Conservation (phyloP, 2,113 vertebrate species). For the Perca schrenkii region DNA sequence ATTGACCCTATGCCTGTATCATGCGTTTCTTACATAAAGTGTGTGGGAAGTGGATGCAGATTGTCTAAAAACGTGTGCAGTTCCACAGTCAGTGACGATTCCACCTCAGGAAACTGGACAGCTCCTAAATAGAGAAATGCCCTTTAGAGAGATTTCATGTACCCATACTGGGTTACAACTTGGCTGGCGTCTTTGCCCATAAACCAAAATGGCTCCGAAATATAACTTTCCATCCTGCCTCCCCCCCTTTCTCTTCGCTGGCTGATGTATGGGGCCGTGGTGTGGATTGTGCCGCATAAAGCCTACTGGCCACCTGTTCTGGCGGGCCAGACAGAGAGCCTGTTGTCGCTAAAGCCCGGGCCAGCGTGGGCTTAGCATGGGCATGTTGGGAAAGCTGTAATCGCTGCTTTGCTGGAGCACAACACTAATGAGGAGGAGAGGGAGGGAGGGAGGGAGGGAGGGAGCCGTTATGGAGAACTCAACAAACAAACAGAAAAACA, state of each 20-base stretch:
- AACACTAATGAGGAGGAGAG: constrained; percentile 36
- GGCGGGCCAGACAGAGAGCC: constrained; percentile 50
- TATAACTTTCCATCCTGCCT: constrained; percentile 17
- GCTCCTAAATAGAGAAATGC: background rate
- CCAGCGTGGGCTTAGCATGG: constrained; percentile 44
- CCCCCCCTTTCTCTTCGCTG: constrained; percentile 1
- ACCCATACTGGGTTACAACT: constrained; percentile 5
- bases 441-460: background rate
- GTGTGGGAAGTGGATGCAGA: background rate
- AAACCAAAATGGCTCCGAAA: constrained; percentile 20
- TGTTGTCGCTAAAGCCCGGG: constrained; percentile 49
- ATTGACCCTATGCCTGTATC: background rate
- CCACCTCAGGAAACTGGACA: background rate
- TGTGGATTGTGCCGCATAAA: constrained; percentile 31
- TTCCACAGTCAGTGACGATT: background rate
- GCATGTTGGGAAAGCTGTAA: constrained; percentile 35
- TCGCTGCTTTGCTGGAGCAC: constrained; percentile 22
- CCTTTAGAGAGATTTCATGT: constrained; percentile 11
- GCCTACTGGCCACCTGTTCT: constrained; percentile 59
- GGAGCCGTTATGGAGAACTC: background rate
- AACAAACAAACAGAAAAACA: constrained; percentile 19
- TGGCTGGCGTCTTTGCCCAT: constrained; percentile 13
- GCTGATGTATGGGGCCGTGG: constrained; percentile 30
- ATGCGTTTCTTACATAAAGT: background rate
- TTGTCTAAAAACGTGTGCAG: background rate